A percentile compares a stretch with the other conserved stretches of the same genome.
These are phyloP conservation scores for Sebastolobus alascanus DNA, from an alignment of 2,797 vertebrate species.

Conservation along the genomic window DNA sequence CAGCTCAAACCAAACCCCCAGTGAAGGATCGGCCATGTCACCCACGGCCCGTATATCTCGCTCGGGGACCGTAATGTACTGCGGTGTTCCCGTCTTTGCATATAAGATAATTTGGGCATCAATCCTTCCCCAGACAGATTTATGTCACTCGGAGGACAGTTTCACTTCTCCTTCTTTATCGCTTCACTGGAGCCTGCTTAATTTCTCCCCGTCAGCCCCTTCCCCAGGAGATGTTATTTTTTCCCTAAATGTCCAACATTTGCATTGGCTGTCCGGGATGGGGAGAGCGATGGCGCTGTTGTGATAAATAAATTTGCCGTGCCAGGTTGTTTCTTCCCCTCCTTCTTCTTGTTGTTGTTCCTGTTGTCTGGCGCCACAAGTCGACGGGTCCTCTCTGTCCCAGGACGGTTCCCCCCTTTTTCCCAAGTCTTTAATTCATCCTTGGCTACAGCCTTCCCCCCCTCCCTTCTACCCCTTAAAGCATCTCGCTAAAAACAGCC, in stretches of 20 bases:
- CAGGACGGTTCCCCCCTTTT: conserved; percentile 78
- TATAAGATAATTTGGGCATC: conserved; percentile 99
- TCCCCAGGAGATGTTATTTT: conserved; percentile 97
- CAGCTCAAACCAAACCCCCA: conserved; percentile 93
- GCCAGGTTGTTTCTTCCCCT: conserved; percentile 79
- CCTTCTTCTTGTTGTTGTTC: conserved; percentile 71
- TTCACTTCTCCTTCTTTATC: conserved; percentile 99
- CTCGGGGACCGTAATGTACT: conserved; percentile 93
- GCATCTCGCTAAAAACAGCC: conserved; percentile 51
- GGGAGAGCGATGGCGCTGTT: conserved; percentile 86
- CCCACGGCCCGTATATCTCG: conserved; percentile 94
- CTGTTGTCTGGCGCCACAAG: conserved; percentile 83
- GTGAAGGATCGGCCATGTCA: conserved; percentile 96
- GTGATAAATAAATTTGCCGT: conserved; percentile 90
- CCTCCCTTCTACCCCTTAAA: conserved; percentile 27
- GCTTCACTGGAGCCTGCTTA: conserved; percentile 99
- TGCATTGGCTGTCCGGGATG: conserved; percentile 90
- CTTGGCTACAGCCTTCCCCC: conserved; percentile 19
- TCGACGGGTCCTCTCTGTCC: conserved; percentile 77
- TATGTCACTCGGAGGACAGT: conserved; percentile 99
- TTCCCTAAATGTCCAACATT: conserved; percentile 97
- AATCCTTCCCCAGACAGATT: conserved; percentile 98
- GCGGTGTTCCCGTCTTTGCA: conserved; percentile 98
- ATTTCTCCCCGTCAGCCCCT: conserved; percentile 98
- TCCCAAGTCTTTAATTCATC: conserved; percentile 68